Percentiles rank a stretch among this genome's conserved stretches.
phyloP scores from a whole-genome alignment of 1,140 invertebrate species.

The Neomicropteryx cornuta region DNA sequence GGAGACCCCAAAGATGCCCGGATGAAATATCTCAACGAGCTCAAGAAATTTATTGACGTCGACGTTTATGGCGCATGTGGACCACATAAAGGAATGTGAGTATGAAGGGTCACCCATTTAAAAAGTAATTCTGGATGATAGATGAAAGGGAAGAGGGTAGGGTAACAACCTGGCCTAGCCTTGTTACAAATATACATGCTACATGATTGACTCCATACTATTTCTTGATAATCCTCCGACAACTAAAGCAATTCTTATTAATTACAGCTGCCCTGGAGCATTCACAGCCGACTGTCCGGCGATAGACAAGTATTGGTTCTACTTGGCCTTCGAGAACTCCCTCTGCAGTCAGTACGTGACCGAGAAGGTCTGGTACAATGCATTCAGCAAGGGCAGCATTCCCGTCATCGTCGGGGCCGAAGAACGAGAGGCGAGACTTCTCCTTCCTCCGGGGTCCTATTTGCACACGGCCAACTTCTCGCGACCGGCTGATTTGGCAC shows the following conservation, averaged over 20 bases:
- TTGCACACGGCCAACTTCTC: conserved; percentile 66
- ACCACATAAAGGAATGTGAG: conserved; percentile 16
- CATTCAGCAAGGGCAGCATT: conserved; percentile 48
- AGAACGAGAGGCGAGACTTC: conserved; percentile 33
- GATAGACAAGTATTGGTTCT: conserved; percentile 56
- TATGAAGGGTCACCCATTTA: neutral
- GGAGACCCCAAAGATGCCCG: conserved; percentile 34
- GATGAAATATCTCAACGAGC: conserved; percentile 45
- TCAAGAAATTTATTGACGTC: conserved; percentile 41
- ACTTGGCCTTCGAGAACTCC: conserved; percentile 66
- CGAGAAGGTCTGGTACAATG: conserved; percentile 59
- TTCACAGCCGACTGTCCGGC: conserved; percentile 43
- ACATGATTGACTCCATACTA: neutral
- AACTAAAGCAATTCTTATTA: neutral
- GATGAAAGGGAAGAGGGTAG: neutral
- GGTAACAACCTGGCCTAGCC: neutral
- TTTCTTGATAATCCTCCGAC: neutral
- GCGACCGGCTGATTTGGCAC: conserved; percentile 47
- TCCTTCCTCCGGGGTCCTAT: conserved; percentile 54
- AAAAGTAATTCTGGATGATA: neutral
- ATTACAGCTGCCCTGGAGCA: conserved; percentile 49
- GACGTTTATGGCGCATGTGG: conserved; percentile 46
- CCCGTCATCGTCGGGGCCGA: conserved; percentile 58
- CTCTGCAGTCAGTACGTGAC: conserved; percentile 60
- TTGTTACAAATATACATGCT: neutral